phyloP scores from a whole-genome alignment of 2,113 vertebrate species.

The Chroicocephalus ridibundus region DNA sequence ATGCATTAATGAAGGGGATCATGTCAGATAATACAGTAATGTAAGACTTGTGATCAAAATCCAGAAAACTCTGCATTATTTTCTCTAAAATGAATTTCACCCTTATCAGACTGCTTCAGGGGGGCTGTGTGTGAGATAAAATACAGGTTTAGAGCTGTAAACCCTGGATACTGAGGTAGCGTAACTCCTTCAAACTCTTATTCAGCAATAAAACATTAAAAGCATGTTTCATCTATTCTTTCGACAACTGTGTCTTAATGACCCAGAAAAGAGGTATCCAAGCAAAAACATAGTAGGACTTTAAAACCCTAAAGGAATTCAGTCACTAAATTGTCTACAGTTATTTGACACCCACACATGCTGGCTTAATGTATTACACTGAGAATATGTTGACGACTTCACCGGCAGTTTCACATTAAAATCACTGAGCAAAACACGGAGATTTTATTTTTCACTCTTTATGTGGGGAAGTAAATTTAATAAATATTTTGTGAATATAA shows the following conservation, averaged over 20 bases:
- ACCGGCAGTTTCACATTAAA: conserved; percentile 5
- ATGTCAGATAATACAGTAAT: background rate
- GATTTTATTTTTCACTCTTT: background rate
- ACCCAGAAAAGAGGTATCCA: conserved; percentile 51
- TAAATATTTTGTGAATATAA: conserved; percentile 25
- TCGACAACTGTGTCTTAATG: conserved; percentile 42
- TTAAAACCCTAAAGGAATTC: conserved; percentile 41
- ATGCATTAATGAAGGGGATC: background rate
- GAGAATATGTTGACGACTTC: background rate
- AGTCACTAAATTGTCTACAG: conserved; percentile 43
- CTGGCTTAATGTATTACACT: background rate
- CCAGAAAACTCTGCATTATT: background rate
- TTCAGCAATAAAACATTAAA: conserved; percentile 48
- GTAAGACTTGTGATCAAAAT: background rate
- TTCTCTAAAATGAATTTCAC: background rate
- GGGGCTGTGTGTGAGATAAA: background rate
- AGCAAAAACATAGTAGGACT: conserved; percentile 8
- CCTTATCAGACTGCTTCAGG: background rate
- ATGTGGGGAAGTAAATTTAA: background rate
- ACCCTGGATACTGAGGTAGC: background rate
- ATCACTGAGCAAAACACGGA: background rate
- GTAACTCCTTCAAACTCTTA: conserved; percentile 16
- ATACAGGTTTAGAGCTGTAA: conserved; percentile 4
- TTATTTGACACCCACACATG: conserved; percentile 12
- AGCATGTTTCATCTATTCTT: conserved; percentile 48